Conservation (phyloP, 2,113 vertebrate genomes). For the Pachyramphus minor region DNA sequence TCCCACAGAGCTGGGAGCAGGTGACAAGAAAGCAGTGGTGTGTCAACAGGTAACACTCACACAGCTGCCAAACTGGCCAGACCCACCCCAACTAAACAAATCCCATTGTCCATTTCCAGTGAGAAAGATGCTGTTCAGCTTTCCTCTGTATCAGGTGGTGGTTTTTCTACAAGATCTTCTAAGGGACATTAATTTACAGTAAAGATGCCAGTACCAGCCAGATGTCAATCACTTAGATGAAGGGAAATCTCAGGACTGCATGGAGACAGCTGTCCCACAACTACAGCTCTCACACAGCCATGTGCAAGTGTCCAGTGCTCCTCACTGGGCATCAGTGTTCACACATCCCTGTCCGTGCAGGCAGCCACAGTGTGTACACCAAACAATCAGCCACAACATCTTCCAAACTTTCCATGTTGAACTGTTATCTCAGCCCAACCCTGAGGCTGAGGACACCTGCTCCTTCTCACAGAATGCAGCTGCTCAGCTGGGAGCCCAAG, state of each 20-base stretch:
- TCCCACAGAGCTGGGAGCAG: not conserved
- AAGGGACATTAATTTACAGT: not conserved
- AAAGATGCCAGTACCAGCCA: not conserved
- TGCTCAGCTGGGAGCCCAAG: not conserved
- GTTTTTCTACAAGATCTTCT: not conserved
- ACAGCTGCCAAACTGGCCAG: not conserved
- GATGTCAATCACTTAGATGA: accelerated
- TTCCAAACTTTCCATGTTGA: accelerated
- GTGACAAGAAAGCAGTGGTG: not conserved
- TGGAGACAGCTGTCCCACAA: accelerated
- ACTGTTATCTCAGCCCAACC: not conserved
- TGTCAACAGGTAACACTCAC: not conserved
- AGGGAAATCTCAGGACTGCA: not conserved
- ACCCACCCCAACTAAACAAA: not conserved
- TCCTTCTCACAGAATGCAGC: not conserved
- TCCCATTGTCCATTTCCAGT: accelerated
- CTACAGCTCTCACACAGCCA: not conserved
- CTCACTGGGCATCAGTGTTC: accelerated
- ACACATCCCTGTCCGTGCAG: accelerated
- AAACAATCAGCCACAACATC: not conserved
- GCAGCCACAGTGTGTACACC: accelerated
- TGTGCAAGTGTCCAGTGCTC: accelerated
- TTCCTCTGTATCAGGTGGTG: not conserved
- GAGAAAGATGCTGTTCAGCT: not conserved
- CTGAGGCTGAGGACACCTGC: not conserved